A percentile compares a stretch with the other conserved stretches of the same genome.
These are phyloP conservation scores for Baccha elongata DNA, from an alignment of 2,888 invertebrate species.

Conservation along the genomic window DNA sequence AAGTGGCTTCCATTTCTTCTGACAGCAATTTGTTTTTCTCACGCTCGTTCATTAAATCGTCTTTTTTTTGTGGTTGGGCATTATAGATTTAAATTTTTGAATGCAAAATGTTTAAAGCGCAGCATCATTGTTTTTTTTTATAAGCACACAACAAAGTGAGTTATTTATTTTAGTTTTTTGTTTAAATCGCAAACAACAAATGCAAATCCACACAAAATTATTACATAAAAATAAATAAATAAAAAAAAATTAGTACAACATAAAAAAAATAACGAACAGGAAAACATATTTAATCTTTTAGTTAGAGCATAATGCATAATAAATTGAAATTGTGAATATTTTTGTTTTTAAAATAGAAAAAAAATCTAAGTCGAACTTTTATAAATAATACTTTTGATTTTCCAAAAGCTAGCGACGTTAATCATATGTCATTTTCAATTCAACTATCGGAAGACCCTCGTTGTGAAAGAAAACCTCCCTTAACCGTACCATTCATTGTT, in stretches of 20 bases:
- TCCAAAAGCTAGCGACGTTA: no score
- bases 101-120: slow-evolving; percentile 70
- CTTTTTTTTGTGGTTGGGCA: slow-evolving; percentile 84
- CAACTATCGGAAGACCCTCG: no score
- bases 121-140: slow-evolving; percentile 69
- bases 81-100: slow-evolving; percentile 37
- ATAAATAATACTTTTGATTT: neutral
- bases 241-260: slow-evolving; percentile 73
- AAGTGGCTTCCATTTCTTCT: slow-evolving; percentile 99
- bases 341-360: slow-evolving; percentile 30
- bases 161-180: slow-evolving; percentile 49
- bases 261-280: slow-evolving; percentile 55
- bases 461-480: no score
- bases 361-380: neutral
- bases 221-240: slow-evolving; percentile 73
- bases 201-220: slow-evolving; percentile 69
- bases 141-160: slow-evolving; percentile 64
- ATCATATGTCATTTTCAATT: no score
- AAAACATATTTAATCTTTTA: slow-evolving; percentile 43
- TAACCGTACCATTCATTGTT: no score
- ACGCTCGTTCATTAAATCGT: slow-evolving; percentile 96
- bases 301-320: slow-evolving; percentile 28
- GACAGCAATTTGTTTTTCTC: slow-evolving; percentile 98
- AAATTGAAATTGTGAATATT: slow-evolving; percentile 23
- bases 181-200: slow-evolving; percentile 74